Conservation (phyloP, 2,113 vertebrate genomes). For the Lophura nycthemera region DNA sequence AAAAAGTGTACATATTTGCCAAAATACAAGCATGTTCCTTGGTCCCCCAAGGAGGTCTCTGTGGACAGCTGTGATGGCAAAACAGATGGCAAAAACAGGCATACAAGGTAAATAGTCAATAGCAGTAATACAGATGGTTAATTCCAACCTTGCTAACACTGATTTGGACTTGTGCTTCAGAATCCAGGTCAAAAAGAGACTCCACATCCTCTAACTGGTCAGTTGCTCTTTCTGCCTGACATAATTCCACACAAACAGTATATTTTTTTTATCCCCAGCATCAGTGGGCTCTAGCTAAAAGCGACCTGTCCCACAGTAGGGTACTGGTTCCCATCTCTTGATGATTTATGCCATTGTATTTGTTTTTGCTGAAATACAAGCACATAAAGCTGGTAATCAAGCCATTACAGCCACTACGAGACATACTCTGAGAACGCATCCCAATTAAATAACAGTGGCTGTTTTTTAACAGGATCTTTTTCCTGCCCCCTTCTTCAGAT, state of each 20-base stretch:
- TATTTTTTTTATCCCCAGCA: neutral
- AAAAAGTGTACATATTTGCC: neutral
- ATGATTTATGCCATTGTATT: neutral
- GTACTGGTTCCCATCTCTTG: neutral
- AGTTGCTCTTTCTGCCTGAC: neutral
- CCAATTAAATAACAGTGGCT: neutral
- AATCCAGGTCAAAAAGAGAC: neutral
- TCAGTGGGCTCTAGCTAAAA: neutral
- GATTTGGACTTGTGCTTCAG: neutral
- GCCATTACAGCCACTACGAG: neutral
- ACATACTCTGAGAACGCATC: neutral
- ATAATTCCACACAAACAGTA: neutral
- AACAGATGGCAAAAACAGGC: neutral
- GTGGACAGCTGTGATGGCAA: neutral
- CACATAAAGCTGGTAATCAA: neutral
- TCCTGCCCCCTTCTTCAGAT: neutral
- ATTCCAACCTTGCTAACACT: neutral
- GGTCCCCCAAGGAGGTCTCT: neutral
- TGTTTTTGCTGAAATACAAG: conserved; percentile 19
- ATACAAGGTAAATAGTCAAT: rapidly evolving
- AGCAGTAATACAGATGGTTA: neutral
- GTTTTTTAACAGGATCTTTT: neutral
- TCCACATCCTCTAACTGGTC: neutral
- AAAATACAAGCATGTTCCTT: neutral
- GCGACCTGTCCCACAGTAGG: neutral